These are phyloP conservation scores for Silurus lanzhouensis DNA, from an alignment of 2,797 vertebrate species.

Conservation along the genomic window DNA sequence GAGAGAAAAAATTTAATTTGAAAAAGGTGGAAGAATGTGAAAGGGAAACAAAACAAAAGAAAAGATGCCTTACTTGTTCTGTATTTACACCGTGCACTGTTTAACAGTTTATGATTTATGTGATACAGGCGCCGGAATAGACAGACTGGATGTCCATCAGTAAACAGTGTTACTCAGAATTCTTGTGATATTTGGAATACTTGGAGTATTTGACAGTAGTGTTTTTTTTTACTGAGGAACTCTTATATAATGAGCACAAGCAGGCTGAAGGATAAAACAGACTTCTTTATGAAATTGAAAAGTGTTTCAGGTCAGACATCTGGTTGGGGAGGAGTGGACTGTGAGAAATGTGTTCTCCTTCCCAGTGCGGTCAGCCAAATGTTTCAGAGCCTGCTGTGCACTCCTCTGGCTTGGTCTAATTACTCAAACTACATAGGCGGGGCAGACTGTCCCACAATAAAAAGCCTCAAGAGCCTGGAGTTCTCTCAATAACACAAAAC, in stretches of 20 bases:
- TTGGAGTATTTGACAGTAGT: conserved; percentile 11
- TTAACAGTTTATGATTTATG: conserved; percentile 1
- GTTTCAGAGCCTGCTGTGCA: conserved; percentile 36
- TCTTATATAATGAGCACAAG: conserved; percentile 18
- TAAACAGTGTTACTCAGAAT: conserved; percentile 10
- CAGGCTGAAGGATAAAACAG: conserved; percentile 24
- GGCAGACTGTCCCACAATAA: conserved; percentile 59
- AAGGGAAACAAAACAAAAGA: neutral
- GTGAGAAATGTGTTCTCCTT: conserved; percentile 54
- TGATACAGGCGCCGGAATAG: neutral
- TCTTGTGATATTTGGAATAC: conserved; percentile 22
- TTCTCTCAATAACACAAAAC: conserved; percentile 51
- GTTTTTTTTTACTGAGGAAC: conserved; percentile 6
- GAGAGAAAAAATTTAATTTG: conserved; percentile 31
- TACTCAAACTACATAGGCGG: conserved; percentile 37
- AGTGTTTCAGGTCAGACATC: conserved; percentile 59
- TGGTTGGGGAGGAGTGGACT: conserved; percentile 60
- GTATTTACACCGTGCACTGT: neutral
- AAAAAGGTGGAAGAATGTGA: conserved; percentile 4
- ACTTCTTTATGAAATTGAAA: conserved; percentile 32
- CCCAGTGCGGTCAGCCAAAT: conserved; percentile 46
- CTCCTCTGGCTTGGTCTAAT: conserved; percentile 36
- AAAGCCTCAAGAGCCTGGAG: conserved; percentile 58
- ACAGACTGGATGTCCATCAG: conserved; percentile 4
- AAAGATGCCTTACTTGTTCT: neutral